Evolutionary conservation across 2,113 vertebrate species (phyloP), one percentile per base, ranked within the genome.

Genomic region (Triplophysa dalaica): DNA sequence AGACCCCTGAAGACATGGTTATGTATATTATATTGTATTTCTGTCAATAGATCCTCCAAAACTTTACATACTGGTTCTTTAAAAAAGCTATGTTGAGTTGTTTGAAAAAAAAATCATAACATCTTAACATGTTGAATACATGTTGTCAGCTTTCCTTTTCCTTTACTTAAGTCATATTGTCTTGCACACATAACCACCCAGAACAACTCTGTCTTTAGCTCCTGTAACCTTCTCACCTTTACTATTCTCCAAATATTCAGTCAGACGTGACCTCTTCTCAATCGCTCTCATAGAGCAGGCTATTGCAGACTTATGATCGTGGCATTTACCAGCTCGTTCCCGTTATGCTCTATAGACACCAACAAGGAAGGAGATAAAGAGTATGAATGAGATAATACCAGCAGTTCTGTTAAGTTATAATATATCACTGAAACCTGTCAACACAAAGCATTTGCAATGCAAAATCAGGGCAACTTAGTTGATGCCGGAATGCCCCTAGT

Each of bases 281-380:
- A 29, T 29, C 26, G 2, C 26, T 29, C 26, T 29, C 26, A 29
- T 5, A 52, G 13, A 56, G 45, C 68, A 33, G 8, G 8, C 61
- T 3, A 17, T 50, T 17, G 8, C 26, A 65, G 48, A 63, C 16
- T 26, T 50, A 22, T 54, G 29, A 58, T 17, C 33, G 21, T 73
- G 75, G 63, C 79, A 77, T 77, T 73, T 68, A 73, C 52, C 24
- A 6, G 50, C 38, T 61, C 29, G 50, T 29, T 56, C 21, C 61
- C 12, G 50, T 26, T 73, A 60, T 54, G 13, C 48, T 70, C 77
- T 50, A 60, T 82, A 52, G 26, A 70, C 78, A 63, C 61, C n/a
- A 70, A 74, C 63, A 56, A 60, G 29, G 2, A 61, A 8, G 4
- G 22, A 78, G 65, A 66, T 78, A 72, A 22, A 69, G 19, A 66